Base-by-base conservation (phyloP, 2,797 vertebrate genomes). In the Anguilla megastoma region DNA sequence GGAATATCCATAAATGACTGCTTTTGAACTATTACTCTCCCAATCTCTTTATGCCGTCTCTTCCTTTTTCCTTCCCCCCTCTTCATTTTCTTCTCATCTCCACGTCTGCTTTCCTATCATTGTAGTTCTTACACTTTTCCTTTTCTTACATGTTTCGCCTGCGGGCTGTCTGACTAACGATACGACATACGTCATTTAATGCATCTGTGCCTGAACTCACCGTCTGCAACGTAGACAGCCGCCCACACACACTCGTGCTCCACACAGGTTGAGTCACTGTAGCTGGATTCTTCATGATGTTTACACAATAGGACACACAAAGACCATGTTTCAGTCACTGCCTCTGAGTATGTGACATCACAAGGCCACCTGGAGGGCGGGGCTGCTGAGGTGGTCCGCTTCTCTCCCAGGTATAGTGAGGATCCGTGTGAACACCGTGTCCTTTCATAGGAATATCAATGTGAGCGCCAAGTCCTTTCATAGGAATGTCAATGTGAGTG, bases 11-110 rank as follows among this genome's bases (percentile, higher is more conserved):
- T 82, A 18, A 82, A 8, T 2, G 79, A 10, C 21, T 48, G 21
- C 45, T 82, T 82, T 82, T 82, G 45, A 82, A 24, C 21, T 48
- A 8, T 79, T 79, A n/a, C 79, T 82, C 24, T n/a, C 79, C 50
- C 79, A 33, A 41, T 27, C 33, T 79, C 45, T 82, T 82, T 48
- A 24, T 48, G 21, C 45, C 5, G 50, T 82, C 79, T 82, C 79
- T 82, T 82, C 6, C 79, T 48, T 82, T 80, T 48, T 82, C 79
- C 41, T 48, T 82, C 21, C 24, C 41, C 41, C 7, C 45, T 45
- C 21, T 60, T 16, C 21, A 33, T n/a, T 33, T 48, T 76, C 74
- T 50, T 79, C 18, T 74, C 52, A 36, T 76, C 71, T 41, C 18
- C 71, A 10, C 16, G 9, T 87, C 18, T 83, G 76, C 36, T 66